Percentiles rank a stretch among this genome's conserved stretches.
phyloP scores from a whole-genome alignment of 2,113 vertebrate species.

The Trachemys scripta region DNA sequence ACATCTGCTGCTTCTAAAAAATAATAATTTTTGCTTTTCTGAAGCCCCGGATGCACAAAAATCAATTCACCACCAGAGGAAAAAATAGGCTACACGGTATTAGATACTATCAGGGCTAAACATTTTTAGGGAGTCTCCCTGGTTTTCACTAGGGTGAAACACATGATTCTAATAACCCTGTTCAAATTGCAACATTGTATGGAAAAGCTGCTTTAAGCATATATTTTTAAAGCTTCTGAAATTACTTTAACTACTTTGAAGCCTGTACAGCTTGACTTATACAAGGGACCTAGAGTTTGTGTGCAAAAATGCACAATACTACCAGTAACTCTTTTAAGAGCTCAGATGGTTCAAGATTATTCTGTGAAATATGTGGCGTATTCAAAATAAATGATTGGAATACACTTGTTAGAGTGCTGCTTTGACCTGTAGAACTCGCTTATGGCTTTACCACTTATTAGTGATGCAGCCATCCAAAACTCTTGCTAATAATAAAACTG shows the following conservation, averaged over 20 bases:
- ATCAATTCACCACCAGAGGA: not conserved
- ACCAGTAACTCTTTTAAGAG: not conserved
- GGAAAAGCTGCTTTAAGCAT: not conserved
- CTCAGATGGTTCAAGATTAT: too few relatives aligned
- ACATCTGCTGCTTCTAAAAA: not conserved
- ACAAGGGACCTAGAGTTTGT: not conserved
- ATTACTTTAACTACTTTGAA: not conserved
- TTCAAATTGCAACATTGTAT: not conserved
- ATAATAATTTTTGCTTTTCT: not conserved
- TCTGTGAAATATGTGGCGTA: not conserved
- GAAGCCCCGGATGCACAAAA: not conserved
- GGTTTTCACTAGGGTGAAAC: not conserved
- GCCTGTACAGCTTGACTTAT: not conserved
- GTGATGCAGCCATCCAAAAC: not conserved
- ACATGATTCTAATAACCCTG: not conserved
- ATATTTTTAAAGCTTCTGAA: not conserved
- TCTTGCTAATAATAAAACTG: not conserved
- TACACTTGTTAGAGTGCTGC: not conserved
- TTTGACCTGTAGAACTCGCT: not conserved
- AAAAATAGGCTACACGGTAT: not conserved
- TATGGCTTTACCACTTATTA: not conserved
- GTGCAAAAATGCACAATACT: not conserved
- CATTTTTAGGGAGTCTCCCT: not conserved
- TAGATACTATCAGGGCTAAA: not conserved
- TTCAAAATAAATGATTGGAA: not conserved